phyloP scores from a whole-genome alignment of 2,888 invertebrate species.

The Thereva unica region DNA sequence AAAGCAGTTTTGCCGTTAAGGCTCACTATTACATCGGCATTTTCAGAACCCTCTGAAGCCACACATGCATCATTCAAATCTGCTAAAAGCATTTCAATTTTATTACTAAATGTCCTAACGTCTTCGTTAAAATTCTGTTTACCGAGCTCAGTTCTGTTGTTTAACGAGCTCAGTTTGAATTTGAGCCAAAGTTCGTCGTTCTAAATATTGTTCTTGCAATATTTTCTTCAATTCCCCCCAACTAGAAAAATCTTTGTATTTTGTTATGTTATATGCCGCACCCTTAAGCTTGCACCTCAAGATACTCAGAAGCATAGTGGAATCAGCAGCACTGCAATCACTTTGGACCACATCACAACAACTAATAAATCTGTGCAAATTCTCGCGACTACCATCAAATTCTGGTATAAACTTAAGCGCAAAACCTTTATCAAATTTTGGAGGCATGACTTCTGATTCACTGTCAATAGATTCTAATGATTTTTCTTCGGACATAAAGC shows the following conservation, averaged over 20 bases:
- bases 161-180: background rate
- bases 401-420: background rate
- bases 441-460: no score
- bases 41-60: constrained; percentile 5
- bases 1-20: constrained; percentile 17
- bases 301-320: background rate
- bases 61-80: constrained; percentile 19
- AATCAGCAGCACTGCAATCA: background rate
- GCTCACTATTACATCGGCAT: background rate
- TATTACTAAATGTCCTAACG: background rate
- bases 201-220: constrained; percentile 1
- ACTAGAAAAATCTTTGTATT: background rate
- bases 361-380: background rate
- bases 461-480: no score
- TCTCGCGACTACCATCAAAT: background rate
- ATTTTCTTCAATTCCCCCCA: background rate
- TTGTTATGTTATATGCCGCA: background rate
- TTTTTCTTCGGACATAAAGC: no score
- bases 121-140: no score
- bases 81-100: background rate
- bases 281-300: background rate
- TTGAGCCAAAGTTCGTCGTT: background rate
- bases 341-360: background rate
- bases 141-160: no score
- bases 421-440: background rate